Evolutionary conservation across 2,797 vertebrate species (phyloP), one percentile per base, ranked within the genome.

Genomic region (Amazonetta brasiliensis): DNA sequence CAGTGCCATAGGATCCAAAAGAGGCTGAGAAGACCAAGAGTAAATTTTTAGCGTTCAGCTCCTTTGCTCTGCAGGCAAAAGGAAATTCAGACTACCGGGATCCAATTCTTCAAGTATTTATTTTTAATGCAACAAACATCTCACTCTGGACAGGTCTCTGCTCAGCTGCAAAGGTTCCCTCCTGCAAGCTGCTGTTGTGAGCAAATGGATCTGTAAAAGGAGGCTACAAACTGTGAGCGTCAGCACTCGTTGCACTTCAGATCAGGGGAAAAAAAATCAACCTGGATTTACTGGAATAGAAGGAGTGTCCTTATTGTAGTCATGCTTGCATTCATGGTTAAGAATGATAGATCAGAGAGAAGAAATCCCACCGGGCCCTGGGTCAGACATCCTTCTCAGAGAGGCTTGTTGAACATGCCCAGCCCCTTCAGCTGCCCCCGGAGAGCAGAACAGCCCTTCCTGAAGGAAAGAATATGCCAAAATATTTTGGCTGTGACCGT

Each of bases 211-310:
- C 78, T 55, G 33, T 23, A 68, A 64, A 55, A 84, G 0, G 0
- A 46, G 28, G 39, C 39, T 64, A 55, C 2, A 1, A 75, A 84
- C 12, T 6, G 11, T 0, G 0, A 85, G 35, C 33, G 56, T 12
- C 41, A 75, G 30, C 25, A 62, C 30, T 72, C 28, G 8, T n/a
- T 39, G 20, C 18, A 43, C 46, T 54, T 58, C 23, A 72, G n/a
- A 80, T 17, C 0, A 5, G 23, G 3, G 75, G 3, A 62, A 59
- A 55, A 72, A 74, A 3, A 44, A 7, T 67, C 62, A 15, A 12
- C 37, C 52, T 56, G 25, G 16, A 37, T 67, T 87, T 58, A 48
- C 6, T 2, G 41, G 11, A 67, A n/a, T 25, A 63, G 33, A 73
- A 81, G 31, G 4, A 30, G 60, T 9, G 14, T 54, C 33, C 33